Evolutionary conservation across 2,888 invertebrate species (phyloP).

Genomic region (Chalcis sispes): DNA sequence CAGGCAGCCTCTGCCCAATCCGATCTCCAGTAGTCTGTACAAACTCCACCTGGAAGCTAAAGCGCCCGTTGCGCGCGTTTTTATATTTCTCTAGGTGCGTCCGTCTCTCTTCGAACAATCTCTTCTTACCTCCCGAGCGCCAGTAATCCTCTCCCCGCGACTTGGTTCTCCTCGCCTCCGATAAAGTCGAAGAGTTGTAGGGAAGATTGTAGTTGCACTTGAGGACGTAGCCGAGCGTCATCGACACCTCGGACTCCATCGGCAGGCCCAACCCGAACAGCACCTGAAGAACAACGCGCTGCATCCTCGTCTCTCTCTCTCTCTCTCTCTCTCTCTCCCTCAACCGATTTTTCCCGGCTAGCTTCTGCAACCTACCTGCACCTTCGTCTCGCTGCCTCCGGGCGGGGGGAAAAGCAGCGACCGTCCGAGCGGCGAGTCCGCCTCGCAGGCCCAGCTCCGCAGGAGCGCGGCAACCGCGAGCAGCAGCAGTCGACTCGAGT

Average conservation of each 20-base stretch:
- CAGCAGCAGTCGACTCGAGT: not conserved
- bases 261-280: conserved; percentile 77
- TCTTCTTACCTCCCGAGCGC: not conserved
- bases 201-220: conserved; percentile 75
- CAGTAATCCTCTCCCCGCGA: too few relatives aligned
- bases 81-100: not conserved
- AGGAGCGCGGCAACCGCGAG: not conserved
- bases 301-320: conserved; percentile 68
- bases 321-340: conserved; percentile 3
- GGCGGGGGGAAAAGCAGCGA: conserved; percentile 66
- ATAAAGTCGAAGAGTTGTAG: conserved; percentile 63
- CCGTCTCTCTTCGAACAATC: too few relatives aligned
- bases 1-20: conserved; percentile 81
- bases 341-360: too few relatives aligned
- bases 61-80: not conserved
- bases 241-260: conserved; percentile 75
- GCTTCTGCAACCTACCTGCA: conserved; percentile 69
- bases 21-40: conserved; percentile 81
- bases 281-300: conserved; percentile 71
- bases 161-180: not conserved
- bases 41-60: conserved; percentile 79
- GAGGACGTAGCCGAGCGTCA: conserved; percentile 76
- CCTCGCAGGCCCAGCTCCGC: not conserved
- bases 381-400: conserved; percentile 67
- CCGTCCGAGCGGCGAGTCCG: not conserved